Evolutionary conservation across 2,888 invertebrate genomes (phyloP).

Genomic region (Crematogaster levior): DNA sequence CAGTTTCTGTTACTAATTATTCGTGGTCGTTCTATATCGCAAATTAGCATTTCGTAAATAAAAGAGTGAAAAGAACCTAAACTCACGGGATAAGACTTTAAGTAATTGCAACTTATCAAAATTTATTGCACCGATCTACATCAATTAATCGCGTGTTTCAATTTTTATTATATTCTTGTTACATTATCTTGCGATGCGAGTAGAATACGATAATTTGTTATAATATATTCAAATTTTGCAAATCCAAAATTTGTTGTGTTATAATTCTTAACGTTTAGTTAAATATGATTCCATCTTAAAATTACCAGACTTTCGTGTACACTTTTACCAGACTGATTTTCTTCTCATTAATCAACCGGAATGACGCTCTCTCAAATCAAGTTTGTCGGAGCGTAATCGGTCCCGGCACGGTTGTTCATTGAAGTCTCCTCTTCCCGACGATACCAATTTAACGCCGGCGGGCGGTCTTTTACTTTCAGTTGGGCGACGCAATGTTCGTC

Average conservation of each 20-base stretch:
- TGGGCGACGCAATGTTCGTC: conserved; percentile 87
- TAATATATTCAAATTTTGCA: background rate
- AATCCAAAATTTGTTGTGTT: background rate
- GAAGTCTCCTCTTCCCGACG: conserved; percentile 3
- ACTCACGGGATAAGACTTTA: background rate
- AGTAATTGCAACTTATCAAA: background rate
- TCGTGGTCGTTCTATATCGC: background rate
- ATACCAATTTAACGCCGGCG: conserved; percentile 35
- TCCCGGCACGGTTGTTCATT: conserved; percentile 16
- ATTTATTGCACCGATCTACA: background rate
- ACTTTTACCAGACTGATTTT: background rate
- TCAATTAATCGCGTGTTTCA: background rate
- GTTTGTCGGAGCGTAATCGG: conserved; percentile 1
- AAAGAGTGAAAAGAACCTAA: background rate
- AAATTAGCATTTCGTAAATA: background rate
- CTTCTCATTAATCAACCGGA: conserved; percentile 17
- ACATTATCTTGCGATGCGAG: background rate
- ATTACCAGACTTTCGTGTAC: background rate
- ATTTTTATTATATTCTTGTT: no score
- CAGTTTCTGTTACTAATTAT: background rate
- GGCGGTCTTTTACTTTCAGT: conserved; percentile 80
- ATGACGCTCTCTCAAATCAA: conserved; percentile 25
- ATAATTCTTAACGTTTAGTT: background rate
- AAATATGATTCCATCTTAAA: background rate
- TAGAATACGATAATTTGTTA: background rate